Evolutionary conservation across 2,113 vertebrate genomes (phyloP).

Genomic region (Astur gentilis): DNA sequence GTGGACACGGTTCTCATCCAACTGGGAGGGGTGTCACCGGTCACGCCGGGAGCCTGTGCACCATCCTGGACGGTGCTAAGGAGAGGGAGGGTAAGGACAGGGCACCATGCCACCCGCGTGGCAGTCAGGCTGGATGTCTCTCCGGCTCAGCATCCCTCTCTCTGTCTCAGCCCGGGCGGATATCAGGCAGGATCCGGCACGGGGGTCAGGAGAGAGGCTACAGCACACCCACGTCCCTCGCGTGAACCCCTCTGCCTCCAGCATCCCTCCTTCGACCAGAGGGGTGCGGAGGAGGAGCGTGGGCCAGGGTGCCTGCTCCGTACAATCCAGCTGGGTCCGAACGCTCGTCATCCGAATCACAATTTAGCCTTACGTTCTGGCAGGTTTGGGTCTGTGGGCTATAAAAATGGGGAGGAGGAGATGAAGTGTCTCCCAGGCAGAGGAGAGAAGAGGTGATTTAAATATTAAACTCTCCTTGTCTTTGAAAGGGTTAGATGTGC

Average conservation of each 20-base stretch:
- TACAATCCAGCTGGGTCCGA: not conserved
- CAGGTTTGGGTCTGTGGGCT: not conserved
- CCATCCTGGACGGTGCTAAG: not conserved
- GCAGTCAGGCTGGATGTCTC: not conserved
- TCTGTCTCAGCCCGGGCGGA: not conserved
- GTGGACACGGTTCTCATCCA: fast-evolving
- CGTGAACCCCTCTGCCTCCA: fast-evolving
- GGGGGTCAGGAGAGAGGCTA: not conserved
- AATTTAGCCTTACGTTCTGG: not conserved
- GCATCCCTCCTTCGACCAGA: not conserved
- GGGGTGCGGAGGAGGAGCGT: fast-evolving
- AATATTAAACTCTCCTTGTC: not conserved
- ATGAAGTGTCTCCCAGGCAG: not conserved
- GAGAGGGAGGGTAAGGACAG: not conserved
- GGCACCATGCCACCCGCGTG: fast-evolving
- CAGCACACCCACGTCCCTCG: fast-evolving
- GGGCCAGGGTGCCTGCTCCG: not conserved
- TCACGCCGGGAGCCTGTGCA: too few species aligned
- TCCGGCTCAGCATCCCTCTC: not conserved
- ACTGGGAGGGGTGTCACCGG: not conserved
- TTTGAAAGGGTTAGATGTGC: not conserved
- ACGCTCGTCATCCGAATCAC: not conserved
- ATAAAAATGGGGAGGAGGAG: not conserved
- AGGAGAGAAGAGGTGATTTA: not conserved
- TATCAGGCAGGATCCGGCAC: not conserved